phyloP scores from a whole-genome alignment of 2,113 vertebrate species.

The Scomber colias region DNA sequence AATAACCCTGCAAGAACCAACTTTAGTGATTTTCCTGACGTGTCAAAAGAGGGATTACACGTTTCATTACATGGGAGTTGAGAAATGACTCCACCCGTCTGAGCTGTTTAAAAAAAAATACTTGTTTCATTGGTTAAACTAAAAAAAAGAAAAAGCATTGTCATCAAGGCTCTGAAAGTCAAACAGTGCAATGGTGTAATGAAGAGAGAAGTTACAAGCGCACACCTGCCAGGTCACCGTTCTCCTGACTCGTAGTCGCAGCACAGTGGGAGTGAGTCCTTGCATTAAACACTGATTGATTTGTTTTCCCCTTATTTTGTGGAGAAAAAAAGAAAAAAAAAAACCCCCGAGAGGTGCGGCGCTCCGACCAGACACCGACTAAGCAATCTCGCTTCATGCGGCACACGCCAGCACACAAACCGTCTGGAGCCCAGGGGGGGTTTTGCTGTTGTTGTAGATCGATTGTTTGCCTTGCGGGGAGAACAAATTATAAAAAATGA shows the following conservation, averaged over 20 bases:
- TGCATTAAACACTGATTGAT: slow-evolving; percentile 48
- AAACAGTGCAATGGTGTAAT: slow-evolving; percentile 8
- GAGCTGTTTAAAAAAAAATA: background rate
- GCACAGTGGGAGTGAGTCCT: slow-evolving; percentile 18
- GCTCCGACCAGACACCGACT: slow-evolving; percentile 29
- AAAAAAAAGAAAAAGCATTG: background rate
- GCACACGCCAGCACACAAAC: slow-evolving; percentile 8
- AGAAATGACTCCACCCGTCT: background rate
- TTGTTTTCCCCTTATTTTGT: slow-evolving; percentile 58
- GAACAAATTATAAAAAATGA: slow-evolving; percentile 37
- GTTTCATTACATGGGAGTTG: background rate
- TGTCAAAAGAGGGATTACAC: background rate
- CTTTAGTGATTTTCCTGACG: background rate
- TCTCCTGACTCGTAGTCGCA: slow-evolving; percentile 32
- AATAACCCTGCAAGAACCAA: background rate
- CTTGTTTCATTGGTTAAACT: background rate
- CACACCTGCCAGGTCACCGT: slow-evolving; percentile 28
- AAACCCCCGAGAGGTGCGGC: background rate
- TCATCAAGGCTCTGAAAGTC: slow-evolving; percentile 22
- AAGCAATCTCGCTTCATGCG: slow-evolving; percentile 16
- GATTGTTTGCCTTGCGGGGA: slow-evolving; percentile 21
- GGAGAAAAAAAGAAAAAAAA: slow-evolving; percentile 8
- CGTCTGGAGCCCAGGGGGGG: slow-evolving; percentile 33
- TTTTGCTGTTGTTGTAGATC: slow-evolving; percentile 14
- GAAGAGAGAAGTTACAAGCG: slow-evolving; percentile 23